A percentile compares a stretch with the other conserved stretches of the same genome.
These are phyloP conservation scores for Watsonalla cultraria DNA, from an alignment of 2,888 invertebrate species.

Conservation along the genomic window DNA sequence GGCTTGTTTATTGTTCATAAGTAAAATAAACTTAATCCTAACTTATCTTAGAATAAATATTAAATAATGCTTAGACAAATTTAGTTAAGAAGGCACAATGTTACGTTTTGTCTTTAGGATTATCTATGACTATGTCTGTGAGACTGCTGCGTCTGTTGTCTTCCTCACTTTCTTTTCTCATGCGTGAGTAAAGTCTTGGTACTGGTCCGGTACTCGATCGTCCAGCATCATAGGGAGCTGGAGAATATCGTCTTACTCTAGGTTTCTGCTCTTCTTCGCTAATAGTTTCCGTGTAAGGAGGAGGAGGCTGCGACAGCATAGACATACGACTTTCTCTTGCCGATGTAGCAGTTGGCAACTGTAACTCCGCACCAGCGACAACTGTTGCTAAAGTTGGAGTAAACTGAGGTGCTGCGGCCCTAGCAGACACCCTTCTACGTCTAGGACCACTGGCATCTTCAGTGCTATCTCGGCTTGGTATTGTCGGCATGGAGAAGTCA, in stretches of 20 bases:
- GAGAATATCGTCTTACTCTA: conserved; percentile 61
- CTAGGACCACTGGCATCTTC: conserved; percentile 56
- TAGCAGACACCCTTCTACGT: conserved; percentile 62
- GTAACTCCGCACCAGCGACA: conserved; percentile 64
- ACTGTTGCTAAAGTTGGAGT: conserved; percentile 70
- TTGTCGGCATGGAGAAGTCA: conserved; percentile 46
- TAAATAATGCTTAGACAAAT: conserved; percentile 40
- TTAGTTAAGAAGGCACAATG: conserved; percentile 50
- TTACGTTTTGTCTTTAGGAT: conserved; percentile 70
- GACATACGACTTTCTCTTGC: conserved; percentile 67
- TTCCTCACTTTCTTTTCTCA: conserved; percentile 57
- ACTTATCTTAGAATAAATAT: conserved; percentile 35
- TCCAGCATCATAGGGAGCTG: conserved; percentile 56
- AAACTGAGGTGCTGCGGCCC: conserved; percentile 62
- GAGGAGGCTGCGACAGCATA: conserved; percentile 67
- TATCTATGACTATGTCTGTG: conserved; percentile 73
- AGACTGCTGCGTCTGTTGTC: conserved; percentile 64
- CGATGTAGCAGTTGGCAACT: conserved; percentile 57
- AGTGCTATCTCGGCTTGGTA: conserved; percentile 35
- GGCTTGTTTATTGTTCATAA: conserved; percentile 33
- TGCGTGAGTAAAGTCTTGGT: conserved; percentile 63
- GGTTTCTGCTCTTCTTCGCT: conserved; percentile 47
- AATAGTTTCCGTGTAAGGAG: conserved; percentile 58
- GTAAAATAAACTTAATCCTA: conserved; percentile 21
- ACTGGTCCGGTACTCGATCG: conserved; percentile 58